Evolutionary conservation across 2,888 invertebrate species (phyloP).

Genomic region (Platyscelio sp.): DNA sequence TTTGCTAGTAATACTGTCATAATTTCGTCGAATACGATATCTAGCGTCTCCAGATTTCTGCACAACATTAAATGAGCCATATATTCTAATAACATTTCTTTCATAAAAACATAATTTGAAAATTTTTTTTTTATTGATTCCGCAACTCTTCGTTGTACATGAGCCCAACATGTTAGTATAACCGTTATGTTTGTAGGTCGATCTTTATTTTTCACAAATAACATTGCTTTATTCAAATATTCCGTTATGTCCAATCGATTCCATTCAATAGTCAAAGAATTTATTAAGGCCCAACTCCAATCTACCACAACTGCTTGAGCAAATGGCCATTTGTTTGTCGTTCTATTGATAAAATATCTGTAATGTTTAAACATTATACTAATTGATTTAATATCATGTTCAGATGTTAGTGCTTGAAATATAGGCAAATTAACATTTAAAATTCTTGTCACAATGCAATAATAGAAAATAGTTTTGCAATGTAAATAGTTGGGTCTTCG

Average conservation of each 20-base stretch:
- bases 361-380: constrained; percentile 48
- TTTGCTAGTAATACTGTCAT: constrained; percentile 17
- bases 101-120: constrained; percentile 22
- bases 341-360: constrained; percentile 34
- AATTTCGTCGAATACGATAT: constrained; percentile 53
- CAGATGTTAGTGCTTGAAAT: constrained; percentile 43
- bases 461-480: constrained; percentile 55
- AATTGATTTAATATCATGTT: constrained; percentile 47
- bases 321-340: constrained; percentile 44
- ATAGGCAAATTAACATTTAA: not conserved
- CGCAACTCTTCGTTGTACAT: constrained; percentile 63
- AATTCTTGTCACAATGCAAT: constrained; percentile 18
- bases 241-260: constrained; percentile 36
- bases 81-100: constrained; percentile 56
- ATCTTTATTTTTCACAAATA: constrained; percentile 2
- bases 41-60: constrained; percentile 39
- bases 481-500: constrained; percentile 42
- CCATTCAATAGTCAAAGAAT: constrained; percentile 16
- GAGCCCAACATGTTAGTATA: constrained; percentile 59
- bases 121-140: constrained; percentile 24
- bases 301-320: constrained; percentile 40
- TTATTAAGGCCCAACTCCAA: constrained; percentile 52
- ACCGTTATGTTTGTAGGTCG: constrained; percentile 1
- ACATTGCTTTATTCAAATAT: constrained; percentile 44
- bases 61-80: constrained; percentile 47